Conservation (phyloP, 2,888 invertebrate genomes). For the Spicauda simplicius region DNA sequence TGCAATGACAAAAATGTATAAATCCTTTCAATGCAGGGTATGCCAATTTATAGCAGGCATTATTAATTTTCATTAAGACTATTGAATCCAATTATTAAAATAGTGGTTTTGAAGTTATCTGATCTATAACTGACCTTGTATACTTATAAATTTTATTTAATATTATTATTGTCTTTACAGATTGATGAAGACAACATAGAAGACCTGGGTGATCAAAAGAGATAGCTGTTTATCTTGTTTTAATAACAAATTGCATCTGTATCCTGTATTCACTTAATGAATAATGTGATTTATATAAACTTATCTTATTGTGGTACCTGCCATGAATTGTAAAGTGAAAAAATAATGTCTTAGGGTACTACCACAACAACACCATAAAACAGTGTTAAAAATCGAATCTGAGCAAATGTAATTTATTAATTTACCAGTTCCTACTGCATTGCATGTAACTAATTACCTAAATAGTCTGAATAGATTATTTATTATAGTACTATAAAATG, state of each 20-base stretch:
- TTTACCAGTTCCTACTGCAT: neutral
- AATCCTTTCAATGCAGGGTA: too few species aligned
- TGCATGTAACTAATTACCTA: neutral
- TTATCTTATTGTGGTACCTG: neutral
- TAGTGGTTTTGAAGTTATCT: too few species aligned
- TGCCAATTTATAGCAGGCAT: too few species aligned
- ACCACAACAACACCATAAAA: neutral
- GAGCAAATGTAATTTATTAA: neutral
- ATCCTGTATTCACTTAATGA: slow-evolving; percentile 8
- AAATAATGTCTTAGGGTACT: neutral
- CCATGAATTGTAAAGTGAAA: neutral
- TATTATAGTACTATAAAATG: too few species aligned
- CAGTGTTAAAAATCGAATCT: neutral
- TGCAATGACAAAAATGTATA: too few species aligned
- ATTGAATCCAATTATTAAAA: too few species aligned
- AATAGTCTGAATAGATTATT: too few species aligned
- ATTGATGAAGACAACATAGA: slow-evolving; percentile 97
- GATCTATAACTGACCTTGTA: neutral
- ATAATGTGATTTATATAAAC: neutral
- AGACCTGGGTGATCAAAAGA: slow-evolving; percentile 96
- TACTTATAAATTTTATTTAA: neutral
- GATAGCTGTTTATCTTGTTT: slow-evolving; percentile 82
- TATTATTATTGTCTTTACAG: slow-evolving; percentile 69
- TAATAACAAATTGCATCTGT: slow-evolving; percentile 1
- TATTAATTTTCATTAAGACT: too few species aligned